Evolutionary conservation across 2,797 vertebrate genomes (phyloP).

Genomic region (Vireo griseus): DNA sequence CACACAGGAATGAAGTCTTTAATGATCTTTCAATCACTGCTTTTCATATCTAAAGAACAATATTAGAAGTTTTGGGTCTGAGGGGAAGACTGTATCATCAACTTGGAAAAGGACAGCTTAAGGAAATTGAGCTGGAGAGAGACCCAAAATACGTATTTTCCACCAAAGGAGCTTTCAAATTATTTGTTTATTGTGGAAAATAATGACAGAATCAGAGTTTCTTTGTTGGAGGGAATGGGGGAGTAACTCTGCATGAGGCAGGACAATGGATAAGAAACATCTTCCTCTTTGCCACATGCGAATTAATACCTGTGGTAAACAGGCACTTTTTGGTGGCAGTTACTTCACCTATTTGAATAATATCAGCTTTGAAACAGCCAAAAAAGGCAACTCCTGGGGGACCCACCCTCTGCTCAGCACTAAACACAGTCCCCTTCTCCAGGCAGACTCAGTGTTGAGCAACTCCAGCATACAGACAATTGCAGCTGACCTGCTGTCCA

Average conservation of each 20-base stretch:
- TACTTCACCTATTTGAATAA: background rate
- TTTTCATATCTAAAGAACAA: background rate
- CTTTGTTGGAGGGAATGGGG: fast-evolving
- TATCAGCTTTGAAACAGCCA: background rate
- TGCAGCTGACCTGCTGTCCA: background rate
- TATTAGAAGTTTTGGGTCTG: background rate
- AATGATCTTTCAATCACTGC: background rate
- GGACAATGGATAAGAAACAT: background rate
- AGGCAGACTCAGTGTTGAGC: background rate
- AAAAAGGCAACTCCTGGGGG: background rate
- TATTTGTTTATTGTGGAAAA: background rate
- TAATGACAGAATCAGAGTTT: background rate
- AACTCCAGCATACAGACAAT: background rate
- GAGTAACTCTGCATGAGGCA: background rate
- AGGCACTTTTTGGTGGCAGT: background rate
- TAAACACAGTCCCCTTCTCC: fast-evolving
- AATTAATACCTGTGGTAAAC: background rate
- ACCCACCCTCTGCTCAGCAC: background rate
- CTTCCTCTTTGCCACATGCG: background rate
- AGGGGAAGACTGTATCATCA: background rate
- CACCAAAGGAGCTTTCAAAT: background rate
- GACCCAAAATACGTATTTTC: background rate
- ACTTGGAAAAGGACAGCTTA: background rate
- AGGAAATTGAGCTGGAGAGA: background rate
- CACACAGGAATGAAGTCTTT: background rate